Conservation (phyloP, 2,797 vertebrate genomes). For the Galago senegalensis region DNA sequence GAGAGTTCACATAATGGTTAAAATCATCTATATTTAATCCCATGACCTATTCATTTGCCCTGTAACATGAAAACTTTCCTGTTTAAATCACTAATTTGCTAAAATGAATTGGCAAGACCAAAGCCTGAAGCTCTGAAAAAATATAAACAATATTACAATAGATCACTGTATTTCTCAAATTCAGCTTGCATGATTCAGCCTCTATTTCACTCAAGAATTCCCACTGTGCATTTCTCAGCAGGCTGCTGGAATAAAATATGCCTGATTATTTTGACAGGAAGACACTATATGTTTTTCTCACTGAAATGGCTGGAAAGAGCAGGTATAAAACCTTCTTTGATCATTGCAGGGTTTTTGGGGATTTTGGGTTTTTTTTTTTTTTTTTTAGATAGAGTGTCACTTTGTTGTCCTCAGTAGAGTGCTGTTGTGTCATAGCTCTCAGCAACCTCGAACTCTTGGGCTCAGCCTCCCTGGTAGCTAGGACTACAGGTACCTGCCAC, state of each 20-base stretch:
- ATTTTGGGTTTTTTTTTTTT: no score
- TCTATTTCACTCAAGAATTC: constrained; percentile 26
- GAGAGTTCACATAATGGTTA: constrained; percentile 25
- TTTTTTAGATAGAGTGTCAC: no score
- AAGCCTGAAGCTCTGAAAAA: constrained; percentile 44
- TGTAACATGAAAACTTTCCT: constrained; percentile 5
- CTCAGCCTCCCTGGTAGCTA: no score
- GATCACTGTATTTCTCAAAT: not conserved
- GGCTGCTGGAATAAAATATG: not conserved
- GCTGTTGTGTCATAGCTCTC: no score
- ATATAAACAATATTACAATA: constrained; percentile 29
- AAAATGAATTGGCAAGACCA: constrained; percentile 39
- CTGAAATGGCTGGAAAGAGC: not conserved
- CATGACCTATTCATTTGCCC: not conserved
- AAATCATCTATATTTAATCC: not conserved
- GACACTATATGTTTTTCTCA: constrained; percentile 43
- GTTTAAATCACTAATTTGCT: constrained; percentile 45
- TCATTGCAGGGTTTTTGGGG: not conserved
- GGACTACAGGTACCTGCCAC: no score
- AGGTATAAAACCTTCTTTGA: not conserved
- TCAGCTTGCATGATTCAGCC: constrained; percentile 39
- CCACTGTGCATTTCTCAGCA: constrained; percentile 12
- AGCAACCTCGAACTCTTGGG: no score
- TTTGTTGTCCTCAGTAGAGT: no score
- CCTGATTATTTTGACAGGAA: constrained; percentile 31